Percentiles rank a stretch among this genome's conserved stretches.
These are phyloP conservation scores for Hippotragus niger DNA, from an alignment of 2,113 vertebrate genomes.

Conservation along the genomic window DNA sequence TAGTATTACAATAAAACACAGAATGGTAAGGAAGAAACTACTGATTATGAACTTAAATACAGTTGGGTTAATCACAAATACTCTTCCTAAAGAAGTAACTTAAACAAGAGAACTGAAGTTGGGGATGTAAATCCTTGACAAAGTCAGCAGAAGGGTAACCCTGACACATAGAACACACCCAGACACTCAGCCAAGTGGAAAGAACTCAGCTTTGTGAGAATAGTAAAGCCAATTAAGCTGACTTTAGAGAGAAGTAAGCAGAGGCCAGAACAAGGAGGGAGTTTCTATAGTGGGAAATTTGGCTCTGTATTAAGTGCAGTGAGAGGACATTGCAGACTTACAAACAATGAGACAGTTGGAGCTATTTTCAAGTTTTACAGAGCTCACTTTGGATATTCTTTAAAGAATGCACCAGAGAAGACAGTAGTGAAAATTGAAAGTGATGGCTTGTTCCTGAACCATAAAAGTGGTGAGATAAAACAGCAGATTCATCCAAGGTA, in stretches of 20 bases:
- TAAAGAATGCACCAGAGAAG: slow-evolving; percentile 9
- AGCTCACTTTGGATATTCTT: not conserved
- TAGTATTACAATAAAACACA: not conserved
- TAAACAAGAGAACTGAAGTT: not conserved
- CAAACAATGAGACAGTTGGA: not conserved
- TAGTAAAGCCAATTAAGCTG: not conserved
- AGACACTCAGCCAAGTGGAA: not conserved
- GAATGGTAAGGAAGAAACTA: not conserved
- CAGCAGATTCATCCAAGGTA: not conserved
- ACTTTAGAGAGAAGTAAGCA: not conserved
- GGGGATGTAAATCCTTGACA: not conserved
- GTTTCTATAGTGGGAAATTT: not conserved
- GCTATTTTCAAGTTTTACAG: not conserved
- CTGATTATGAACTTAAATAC: not conserved
- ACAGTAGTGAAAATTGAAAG: not conserved
- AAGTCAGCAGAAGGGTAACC: not conserved
- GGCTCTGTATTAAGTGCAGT: not conserved
- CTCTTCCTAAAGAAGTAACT: not conserved
- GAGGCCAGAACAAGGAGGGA: not conserved
- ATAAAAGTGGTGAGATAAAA: not conserved
- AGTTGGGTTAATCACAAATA: not conserved
- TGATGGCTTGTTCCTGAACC: not conserved
- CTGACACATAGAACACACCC: not conserved
- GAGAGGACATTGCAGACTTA: not conserved
- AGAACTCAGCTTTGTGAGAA: not conserved